Percentiles rank a stretch among this genome's conserved stretches.
phyloP scores from a whole-genome alignment of 2,797 vertebrate genomes.

The Hippoglossus hippoglossus region DNA sequence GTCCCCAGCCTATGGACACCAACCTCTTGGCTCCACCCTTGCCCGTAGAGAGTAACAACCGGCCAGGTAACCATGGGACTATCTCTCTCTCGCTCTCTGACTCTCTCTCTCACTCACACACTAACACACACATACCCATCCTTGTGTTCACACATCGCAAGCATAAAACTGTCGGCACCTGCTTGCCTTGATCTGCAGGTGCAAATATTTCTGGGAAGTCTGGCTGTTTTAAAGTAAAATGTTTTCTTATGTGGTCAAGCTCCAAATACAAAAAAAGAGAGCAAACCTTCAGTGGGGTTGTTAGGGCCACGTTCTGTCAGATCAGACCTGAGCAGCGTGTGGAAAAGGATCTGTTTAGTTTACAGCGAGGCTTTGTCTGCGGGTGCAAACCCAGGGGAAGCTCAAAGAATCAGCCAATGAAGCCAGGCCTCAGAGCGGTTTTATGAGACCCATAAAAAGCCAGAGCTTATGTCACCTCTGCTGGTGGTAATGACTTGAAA shows the following conservation, averaged over 20 bases:
- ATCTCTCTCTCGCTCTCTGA: neutral
- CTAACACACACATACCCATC: neutral
- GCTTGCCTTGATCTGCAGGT: conserved; percentile 65
- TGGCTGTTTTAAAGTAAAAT: neutral
- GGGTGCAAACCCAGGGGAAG: conserved; percentile 50
- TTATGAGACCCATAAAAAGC: conserved; percentile 72
- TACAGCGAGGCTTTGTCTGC: conserved; percentile 44
- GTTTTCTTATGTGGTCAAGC: conserved; percentile 21
- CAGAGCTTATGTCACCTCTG: conserved; percentile 66
- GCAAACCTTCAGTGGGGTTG: conserved; percentile 9
- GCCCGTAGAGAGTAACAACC: conserved; percentile 89
- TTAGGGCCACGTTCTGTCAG: conserved; percentile 19
- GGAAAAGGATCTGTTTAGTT: conserved; percentile 29
- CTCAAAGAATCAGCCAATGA: conserved; percentile 63
- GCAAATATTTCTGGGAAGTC: conserved; percentile 55
- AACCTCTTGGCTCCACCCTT: conserved; percentile 93
- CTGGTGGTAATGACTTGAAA: conserved; percentile 72
- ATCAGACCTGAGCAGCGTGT: conserved; percentile 23
- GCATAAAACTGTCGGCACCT: conserved; percentile 56
- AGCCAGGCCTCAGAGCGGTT: conserved; percentile 52
- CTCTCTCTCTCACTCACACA: neutral
- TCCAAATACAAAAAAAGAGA: conserved; percentile 13
- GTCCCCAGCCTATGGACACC: conserved; percentile 97
- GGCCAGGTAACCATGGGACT: conserved; percentile 86
- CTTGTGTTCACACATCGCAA: conserved; percentile 53